Evolutionary conservation across 2,797 vertebrate genomes (phyloP), one percentile per base, ranked within the genome.

Genomic region (Echeneis naucrates): DNA sequence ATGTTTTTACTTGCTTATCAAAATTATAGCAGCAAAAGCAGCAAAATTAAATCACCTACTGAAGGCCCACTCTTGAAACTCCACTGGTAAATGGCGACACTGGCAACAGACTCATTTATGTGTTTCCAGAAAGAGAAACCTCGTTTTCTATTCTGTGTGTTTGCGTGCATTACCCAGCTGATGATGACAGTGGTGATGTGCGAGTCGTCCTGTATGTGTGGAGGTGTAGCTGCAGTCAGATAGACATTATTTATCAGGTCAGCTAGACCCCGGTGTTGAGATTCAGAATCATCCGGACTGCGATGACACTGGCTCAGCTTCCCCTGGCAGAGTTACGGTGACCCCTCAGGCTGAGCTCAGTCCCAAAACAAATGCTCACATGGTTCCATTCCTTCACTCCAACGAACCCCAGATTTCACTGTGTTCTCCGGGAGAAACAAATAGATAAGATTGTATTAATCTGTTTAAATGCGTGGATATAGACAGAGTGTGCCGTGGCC

Each of bases 341-440:
- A 92, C 91, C 90, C 84, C 85, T 24, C 56, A 67, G 42, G 59
- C 73, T 56, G 47, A 65, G 50, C 63, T 51, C 21, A 3, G 72
- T 81, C 83, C 70, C 85, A 88, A 92, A 89, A 87, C 89, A 89
- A 87, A 78, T 0, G 37, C 74, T 84, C 83, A 82, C 65, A 30
- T 77, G 82, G 35, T 58, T 80, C 48, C 56, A 77, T 78, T 83
- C 83, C 82, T 85, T 73, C 75, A 53, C 62, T 82, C 19, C 63
- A 77, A 2, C 50, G 67, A 81, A 61, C 33, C 68, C 19, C 59
- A 69, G 53, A 63, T 83, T 72, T 86, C 81, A 77, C 72, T 7
- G 70, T 35, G 66, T 73, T 1, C 70, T 78, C 68, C 27, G 1
- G 19, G 3, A 68, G 54, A 72, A 81, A 70, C 76, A 80, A 42